Evolutionary conservation across 2,888 invertebrate genomes (phyloP), one percentile per base, ranked within the genome.

Genomic region (Aquatica leii): DNA sequence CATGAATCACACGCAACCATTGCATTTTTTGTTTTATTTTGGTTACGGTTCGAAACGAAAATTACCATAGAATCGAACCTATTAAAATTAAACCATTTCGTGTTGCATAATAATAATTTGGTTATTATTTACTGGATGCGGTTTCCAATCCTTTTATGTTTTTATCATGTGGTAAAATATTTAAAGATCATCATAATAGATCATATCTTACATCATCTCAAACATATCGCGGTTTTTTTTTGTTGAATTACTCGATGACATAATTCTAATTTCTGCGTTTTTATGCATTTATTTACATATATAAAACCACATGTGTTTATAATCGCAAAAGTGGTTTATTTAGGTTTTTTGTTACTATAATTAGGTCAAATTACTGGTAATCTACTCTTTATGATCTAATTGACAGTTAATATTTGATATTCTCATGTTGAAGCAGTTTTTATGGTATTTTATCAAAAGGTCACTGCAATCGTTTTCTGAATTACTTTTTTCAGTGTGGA

Each of bases 181-280:
- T 49, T 15, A 40, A 59, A 52, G 11, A 34, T 35, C n/a, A n/a
- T n/a, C 12, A 46, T 52, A 49, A 54, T 48, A 50, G 61, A 61
- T 61, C 51, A 55, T 61, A 40, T 14, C 35, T 60, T 55, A 51
- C 61, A 37, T 61, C 61, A 61, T 37, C 35, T 55, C 11, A 43
- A 52, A 52, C 54, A 35, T 61, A 43, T 62, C 58, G 59, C 58
- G 58, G 58, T 59, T 57, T 24, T 37, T 59, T 56, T 46, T 46
- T 46, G 15, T 24, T 11, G 18, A 46, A 56, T 52, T 62, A 37
- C 41, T 6, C 48, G 61, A 65, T 65, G 65, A 65, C 65, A 65
- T 65, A 65, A 65, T 62, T 62, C 59, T 65, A 59, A 61, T 59
- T 59, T 63, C 53, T 48, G 40, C 53, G 48, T 54, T 61, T 65